A percentile compares a stretch with the other conserved stretches of the same genome.
phyloP scores from a whole-genome alignment of 2,113 vertebrate genomes.

The Austrofundulus limnaeus region DNA sequence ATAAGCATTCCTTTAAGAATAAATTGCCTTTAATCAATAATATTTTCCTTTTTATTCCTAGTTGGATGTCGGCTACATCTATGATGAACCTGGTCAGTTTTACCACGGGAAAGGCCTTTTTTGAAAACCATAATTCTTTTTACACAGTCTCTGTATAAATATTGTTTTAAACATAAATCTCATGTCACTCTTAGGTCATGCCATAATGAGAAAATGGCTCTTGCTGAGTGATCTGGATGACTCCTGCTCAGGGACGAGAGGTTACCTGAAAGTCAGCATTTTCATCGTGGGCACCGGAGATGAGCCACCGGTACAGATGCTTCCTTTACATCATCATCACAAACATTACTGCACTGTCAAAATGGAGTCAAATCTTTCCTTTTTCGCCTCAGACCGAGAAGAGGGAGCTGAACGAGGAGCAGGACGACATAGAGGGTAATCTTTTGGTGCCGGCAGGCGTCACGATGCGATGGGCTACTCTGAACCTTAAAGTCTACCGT shows the following conservation, averaged over 20 bases:
- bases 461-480: slow-evolving; percentile 86
- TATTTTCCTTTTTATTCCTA: slow-evolving; percentile 51
- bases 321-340: background rate
- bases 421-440: slow-evolving; percentile 93
- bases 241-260: slow-evolving; percentile 85
- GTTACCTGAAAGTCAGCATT: slow-evolving; percentile 97
- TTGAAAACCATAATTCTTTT: background rate
- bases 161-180: background rate
- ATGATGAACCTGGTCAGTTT: slow-evolving; percentile 89
- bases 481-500: slow-evolving; percentile 92
- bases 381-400: slow-evolving; percentile 80
- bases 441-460: slow-evolving; percentile 89
- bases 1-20: too few species aligned
- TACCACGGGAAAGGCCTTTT: slow-evolving; percentile 8
- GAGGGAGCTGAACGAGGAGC: slow-evolving; percentile 81
- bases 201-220: slow-evolving; percentile 94
- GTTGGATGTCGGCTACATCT: slow-evolving; percentile 93
- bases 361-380: background rate
- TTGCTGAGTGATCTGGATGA: slow-evolving; percentile 92
- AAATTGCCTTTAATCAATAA: background rate
- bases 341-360: background rate
- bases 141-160: background rate
- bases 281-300: slow-evolving; percentile 90
- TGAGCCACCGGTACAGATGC: slow-evolving; percentile 83
- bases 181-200: slow-evolving; percentile 79